Base-by-base conservation (phyloP, 1,140 invertebrate genomes). In the Zaprionus africanus region DNA sequence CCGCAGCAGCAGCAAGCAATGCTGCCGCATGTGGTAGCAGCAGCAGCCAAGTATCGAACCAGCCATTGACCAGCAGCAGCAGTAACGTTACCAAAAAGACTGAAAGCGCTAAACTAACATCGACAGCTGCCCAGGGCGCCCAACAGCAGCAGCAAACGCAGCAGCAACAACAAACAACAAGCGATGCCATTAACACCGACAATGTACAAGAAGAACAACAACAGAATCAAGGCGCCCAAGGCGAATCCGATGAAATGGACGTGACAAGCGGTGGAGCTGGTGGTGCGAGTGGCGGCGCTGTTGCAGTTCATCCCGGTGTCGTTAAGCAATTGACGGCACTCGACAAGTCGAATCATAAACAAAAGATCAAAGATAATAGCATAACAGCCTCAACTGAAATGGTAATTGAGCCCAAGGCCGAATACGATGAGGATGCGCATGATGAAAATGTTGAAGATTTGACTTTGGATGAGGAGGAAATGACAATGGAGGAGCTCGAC, bases 381-480 rank as follows among this genome's bases (percentile, higher is more conserved):
- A 75, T 85, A 56, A 81, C 78, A 62, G 61, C 77, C 59, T 54
- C 79, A 38, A 92, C 81, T 34, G 94, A 94, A 93, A 91, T 94
- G 92, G 93, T 96, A 91, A 94, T 96, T 81, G 95, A 96, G 93
- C 96, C 96, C 93, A 96, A 96, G 94, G 94, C 95, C 93, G 96
- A 96, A 94, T 96, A 96, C 93, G 93, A 95, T 78, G 96, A 97
- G 81, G 96, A 97, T 81, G 91, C 93, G 54, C 94, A 95, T 67
- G 95, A 97, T 80, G 96, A 96, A 90, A 95, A 95, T 91, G 96
- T 97, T 82, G 96, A 97, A 93, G 96, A 97, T 93, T 94, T 97
- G 92, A 97, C 96, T 74, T 93, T 97, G 68, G 96, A 97, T 91
- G 96, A 97, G 82, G 96, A 97, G 90, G 95, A 93, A 70, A 90